A percentile compares a stretch with the other conserved stretches of the same genome.
phyloP scores from a whole-genome alignment of 2,888 invertebrate species.

The Sphaerophoria taeniata region DNA sequence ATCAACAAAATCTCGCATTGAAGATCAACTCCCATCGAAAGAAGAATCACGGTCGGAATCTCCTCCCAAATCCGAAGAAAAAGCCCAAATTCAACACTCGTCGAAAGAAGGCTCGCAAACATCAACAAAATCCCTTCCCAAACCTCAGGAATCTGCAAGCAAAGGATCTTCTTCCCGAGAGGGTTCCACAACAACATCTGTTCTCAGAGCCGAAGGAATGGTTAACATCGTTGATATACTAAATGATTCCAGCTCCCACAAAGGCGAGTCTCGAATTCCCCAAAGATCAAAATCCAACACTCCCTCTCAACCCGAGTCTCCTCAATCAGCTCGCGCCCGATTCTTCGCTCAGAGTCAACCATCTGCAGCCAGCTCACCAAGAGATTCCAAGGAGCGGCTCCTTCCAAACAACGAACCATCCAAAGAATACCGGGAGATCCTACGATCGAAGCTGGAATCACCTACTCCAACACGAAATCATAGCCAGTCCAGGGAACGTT shows the following conservation, averaged over 20 bases:
- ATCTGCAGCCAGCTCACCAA: slow-evolving; percentile 71
- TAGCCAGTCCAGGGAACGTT: slow-evolving; percentile 51
- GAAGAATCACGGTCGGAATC: slow-evolving; percentile 2
- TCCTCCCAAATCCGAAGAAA: not conserved
- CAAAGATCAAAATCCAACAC: not conserved
- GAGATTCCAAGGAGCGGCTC: slow-evolving; percentile 41
- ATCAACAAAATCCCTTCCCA: not conserved
- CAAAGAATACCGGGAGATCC: slow-evolving; percentile 53
- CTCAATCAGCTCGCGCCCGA: slow-evolving; percentile 43
- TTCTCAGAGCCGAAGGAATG: slow-evolving; percentile 18
- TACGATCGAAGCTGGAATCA: slow-evolving; percentile 56
- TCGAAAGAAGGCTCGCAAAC: not conserved
- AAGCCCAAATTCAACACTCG: not conserved
- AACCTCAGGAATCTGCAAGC: not conserved
- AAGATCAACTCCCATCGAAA: not conserved
- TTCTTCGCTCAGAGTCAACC: slow-evolving; percentile 37
- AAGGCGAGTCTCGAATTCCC: not conserved
- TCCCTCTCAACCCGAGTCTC: slow-evolving; percentile 24
- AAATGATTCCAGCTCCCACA: not conserved
- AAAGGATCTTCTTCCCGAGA: not conserved
- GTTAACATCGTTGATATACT: slow-evolving; percentile 23
- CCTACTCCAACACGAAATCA: slow-evolving; percentile 16
- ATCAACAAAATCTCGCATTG: not conserved
- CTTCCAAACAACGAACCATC: slow-evolving; percentile 33
- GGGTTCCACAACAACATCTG: slow-evolving; percentile 10